Evolutionary conservation across 92 coral and sea anemone genomes (phyloP).

Genomic region (Zoanthus solanderi): DNA sequence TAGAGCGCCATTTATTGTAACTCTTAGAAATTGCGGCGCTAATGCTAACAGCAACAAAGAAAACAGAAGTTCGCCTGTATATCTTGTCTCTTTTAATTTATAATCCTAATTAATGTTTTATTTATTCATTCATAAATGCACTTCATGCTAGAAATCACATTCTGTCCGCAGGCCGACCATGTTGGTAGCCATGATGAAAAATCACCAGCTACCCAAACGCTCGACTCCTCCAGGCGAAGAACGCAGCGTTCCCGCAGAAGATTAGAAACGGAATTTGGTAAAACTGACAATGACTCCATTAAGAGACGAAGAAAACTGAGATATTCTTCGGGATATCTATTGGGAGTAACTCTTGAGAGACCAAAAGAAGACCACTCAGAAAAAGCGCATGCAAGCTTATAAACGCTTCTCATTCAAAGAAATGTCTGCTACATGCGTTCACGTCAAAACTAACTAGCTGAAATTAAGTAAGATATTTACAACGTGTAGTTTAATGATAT

Average conservation of each 20-base stretch:
- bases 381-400: conserved; percentile 88
- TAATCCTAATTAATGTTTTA: neutral
- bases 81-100: neutral
- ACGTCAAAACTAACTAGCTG: neutral
- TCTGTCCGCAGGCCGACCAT: conserved; percentile 33
- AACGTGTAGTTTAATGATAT: neutral
- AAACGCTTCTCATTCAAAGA: conserved; percentile 7
- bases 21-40: no score
- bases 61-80: neutral
- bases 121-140: conserved; percentile 42
- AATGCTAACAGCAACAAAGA: no score
- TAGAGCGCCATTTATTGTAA: no score
- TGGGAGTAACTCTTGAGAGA: conserved; percentile 83
- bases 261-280: conserved; percentile 84
- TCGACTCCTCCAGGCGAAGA: conserved; percentile 79
- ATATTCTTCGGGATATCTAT: conserved; percentile 82
- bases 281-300: conserved; percentile 80
- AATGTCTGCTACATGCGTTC: conserved; percentile 1
- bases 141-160: conserved; percentile 12
- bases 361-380: conserved; percentile 53
- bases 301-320: conserved; percentile 80
- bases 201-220: conserved; percentile 42
- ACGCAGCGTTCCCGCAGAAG: conserved; percentile 77
- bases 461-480: neutral
- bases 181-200: conserved; percentile 52